Evolutionary conservation across 2,113 vertebrate species (phyloP).

Genomic region (Formicarius rufipectus): DNA sequence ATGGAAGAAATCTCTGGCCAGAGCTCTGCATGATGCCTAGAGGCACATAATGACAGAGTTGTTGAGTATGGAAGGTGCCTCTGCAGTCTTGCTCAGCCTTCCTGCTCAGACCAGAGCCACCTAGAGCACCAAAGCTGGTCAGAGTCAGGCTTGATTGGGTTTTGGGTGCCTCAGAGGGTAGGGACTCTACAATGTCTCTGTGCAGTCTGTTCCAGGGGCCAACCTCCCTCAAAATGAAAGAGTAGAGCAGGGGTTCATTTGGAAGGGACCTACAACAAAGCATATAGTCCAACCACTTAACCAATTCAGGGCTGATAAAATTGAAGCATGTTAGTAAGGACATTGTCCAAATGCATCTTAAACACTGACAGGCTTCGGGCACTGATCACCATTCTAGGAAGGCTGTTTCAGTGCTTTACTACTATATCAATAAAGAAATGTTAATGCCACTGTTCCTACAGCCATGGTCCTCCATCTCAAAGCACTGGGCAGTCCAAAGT

Average conservation of each 20-base stretch:
- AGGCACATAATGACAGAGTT: not conserved
- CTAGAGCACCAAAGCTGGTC: not conserved
- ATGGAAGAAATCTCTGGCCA: not conserved
- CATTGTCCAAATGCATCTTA: not conserved
- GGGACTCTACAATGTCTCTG: not conserved
- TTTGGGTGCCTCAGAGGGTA: not conserved
- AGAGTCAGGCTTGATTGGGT: not conserved
- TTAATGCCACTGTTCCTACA: not conserved
- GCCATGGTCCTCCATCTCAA: not conserved
- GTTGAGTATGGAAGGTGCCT: not conserved
- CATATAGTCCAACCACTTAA: not conserved
- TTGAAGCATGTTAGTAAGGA: not conserved
- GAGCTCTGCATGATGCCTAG: not conserved
- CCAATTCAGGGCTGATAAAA: not conserved
- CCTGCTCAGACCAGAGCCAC: accelerated
- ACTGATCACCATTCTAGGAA: not conserved
- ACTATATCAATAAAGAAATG: not conserved
- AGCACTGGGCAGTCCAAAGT: not conserved
- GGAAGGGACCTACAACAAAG: not conserved
- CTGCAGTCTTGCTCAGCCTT: not conserved
- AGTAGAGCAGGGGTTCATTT: not conserved
- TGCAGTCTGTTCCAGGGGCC: not conserved
- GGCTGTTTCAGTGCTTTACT: not conserved
- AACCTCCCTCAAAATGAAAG: not conserved
- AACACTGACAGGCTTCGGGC: not conserved